Percentiles rank a stretch among this genome's conserved stretches.
Conservation (phyloP, 37 sponge, comb jelly and placozoan genomes). For the Axinella damicornis region DNA sequence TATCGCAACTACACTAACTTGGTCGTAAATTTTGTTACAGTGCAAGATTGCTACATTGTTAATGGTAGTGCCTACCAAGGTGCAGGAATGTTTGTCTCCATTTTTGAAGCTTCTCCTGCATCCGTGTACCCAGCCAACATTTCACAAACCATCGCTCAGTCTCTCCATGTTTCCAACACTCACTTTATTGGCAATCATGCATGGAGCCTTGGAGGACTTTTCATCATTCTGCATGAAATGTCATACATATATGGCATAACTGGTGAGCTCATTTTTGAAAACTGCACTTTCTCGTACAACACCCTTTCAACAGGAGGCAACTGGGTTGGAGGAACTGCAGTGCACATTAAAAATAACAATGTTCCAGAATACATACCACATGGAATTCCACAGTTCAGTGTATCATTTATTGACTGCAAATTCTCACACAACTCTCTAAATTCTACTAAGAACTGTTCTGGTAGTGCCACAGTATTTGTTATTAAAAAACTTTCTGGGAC, state of each 20-base stretch:
- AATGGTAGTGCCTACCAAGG: neutral
- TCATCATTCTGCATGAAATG: neutral
- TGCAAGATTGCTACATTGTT: conserved; percentile 1
- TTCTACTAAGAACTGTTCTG: too few relatives aligned
- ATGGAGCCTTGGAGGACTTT: neutral
- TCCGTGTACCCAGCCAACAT: neutral
- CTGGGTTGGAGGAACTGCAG: neutral
- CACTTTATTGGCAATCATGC: conserved; percentile 13
- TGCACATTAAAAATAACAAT: neutral
- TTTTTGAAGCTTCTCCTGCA: neutral
- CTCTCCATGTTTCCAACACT: neutral
- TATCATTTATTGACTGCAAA: neutral
- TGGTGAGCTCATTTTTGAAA: neutral
- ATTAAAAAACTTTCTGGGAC: neutral
- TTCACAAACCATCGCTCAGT: neutral
- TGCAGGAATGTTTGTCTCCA: conserved; percentile 12
- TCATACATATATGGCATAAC: neutral
- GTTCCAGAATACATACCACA: neutral
- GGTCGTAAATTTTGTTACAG: neutral
- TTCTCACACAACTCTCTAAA: neutral
- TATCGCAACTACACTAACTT: neutral
- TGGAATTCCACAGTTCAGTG: neutral
- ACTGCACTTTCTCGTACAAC: neutral
- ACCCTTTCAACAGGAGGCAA: neutral
- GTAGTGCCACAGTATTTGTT: neutral